Conservation (phyloP, 2,797 vertebrate species). For the Poecilia picta region DNA sequence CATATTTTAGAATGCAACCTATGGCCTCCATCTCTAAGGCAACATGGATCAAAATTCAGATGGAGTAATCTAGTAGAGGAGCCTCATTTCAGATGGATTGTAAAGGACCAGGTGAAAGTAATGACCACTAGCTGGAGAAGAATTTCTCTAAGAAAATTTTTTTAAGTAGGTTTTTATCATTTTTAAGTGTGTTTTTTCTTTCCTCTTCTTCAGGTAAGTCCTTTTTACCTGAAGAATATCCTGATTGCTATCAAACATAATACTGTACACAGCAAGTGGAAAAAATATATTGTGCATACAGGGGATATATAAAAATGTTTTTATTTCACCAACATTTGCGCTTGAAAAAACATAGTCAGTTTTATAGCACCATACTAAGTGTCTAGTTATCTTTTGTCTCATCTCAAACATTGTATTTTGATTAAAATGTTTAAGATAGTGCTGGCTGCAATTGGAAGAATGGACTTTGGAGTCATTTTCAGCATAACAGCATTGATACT, state of each 20-base stretch:
- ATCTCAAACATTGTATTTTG: neutral
- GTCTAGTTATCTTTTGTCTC: neutral
- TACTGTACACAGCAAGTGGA: no score
- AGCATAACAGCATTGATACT: slow-evolving; percentile 17
- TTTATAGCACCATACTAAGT: neutral
- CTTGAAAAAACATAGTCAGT: neutral
- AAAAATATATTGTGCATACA: no score
- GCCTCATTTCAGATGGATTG: neutral
- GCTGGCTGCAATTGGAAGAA: neutral
- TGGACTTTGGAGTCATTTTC: slow-evolving; percentile 62
- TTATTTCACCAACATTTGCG: neutral
- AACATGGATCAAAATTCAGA: neutral
- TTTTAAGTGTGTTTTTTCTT: neutral
- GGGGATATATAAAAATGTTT: no score
- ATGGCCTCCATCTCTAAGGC: slow-evolving; percentile 8
- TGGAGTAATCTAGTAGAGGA: slow-evolving; percentile 4
- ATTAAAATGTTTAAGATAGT: neutral
- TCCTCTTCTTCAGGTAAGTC: neutral
- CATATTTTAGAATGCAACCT: slow-evolving; percentile 10
- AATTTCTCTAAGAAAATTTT: no score
- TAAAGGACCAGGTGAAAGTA: neutral
- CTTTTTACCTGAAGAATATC: neutral
- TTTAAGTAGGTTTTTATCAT: neutral
- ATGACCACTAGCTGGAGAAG: neutral
- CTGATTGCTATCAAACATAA: neutral